Conservation (phyloP, 1,140 invertebrate genomes). For the Saccostrea glomerata region DNA sequence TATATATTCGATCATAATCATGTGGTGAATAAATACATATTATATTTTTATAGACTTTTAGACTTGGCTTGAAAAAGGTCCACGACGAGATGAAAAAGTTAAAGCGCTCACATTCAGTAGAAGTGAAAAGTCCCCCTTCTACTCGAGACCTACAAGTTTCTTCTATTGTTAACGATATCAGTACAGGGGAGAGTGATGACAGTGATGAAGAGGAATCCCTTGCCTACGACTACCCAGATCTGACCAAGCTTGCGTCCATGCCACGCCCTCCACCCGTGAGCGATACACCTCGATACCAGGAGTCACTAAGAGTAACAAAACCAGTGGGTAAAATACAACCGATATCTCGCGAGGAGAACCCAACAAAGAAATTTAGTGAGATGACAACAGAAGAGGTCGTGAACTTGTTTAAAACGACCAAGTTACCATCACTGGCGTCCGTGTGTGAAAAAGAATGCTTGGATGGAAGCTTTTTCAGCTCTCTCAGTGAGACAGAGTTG, state of each 20-base stretch:
- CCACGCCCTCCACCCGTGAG: neutral
- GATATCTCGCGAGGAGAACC: neutral
- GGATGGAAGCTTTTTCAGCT: constrained; percentile 37
- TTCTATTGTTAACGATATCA: neutral
- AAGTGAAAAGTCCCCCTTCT: neutral
- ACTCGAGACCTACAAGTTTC: neutral
- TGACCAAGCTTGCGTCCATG: constrained; percentile 26
- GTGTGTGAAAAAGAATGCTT: constrained; percentile 38
- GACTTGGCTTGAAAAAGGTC: constrained; percentile 14
- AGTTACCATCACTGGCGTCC: neutral
- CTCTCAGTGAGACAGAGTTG: neutral
- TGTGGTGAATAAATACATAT: neutral
- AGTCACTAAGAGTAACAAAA: neutral
- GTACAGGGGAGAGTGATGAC: neutral
- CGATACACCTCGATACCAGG: neutral
- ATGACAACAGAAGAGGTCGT: neutral
- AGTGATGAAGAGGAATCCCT: neutral
- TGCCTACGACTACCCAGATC: constrained; percentile 9
- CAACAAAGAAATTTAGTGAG: neutral
- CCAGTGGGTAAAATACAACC: neutral
- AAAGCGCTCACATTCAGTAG: neutral
- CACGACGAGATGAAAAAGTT: neutral
- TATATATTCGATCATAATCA: neutral
- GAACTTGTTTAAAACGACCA: neutral
- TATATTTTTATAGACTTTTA: neutral